phyloP scores from a whole-genome alignment of 1,140 invertebrate species.

The Eriosoma lanigerum region DNA sequence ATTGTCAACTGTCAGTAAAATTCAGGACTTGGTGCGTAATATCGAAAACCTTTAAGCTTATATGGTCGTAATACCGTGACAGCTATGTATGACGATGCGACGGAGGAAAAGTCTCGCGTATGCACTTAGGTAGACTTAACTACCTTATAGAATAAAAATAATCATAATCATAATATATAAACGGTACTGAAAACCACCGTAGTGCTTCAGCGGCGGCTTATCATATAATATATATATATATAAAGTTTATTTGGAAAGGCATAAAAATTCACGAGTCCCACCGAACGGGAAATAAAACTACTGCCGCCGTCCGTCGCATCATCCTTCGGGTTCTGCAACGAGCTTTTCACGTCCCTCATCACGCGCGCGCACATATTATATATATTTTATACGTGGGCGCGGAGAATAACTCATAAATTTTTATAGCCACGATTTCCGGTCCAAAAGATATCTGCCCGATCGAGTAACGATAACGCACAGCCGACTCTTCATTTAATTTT shows the following conservation, averaged over 20 bases:
- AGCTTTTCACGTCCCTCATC: neutral
- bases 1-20: too few species aligned
- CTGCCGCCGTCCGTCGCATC: neutral
- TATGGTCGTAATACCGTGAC: too few species aligned
- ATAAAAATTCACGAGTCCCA: conserved; percentile 42
- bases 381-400: neutral
- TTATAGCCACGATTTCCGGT: conserved; percentile 51
- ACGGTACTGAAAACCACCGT: neutral
- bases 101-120: too few species aligned
- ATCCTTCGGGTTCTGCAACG: neutral
- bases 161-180: too few species aligned
- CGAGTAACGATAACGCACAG: conserved; percentile 46
- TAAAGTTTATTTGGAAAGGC: neutral
- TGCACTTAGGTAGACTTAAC: too few species aligned
- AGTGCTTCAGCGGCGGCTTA: neutral
- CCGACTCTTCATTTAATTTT: conserved; percentile 48
- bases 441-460: conserved; percentile 50
- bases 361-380: neutral
- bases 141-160: too few species aligned
- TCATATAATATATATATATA: conserved; percentile 11
- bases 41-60: too few species aligned
- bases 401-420: conserved; percentile 49
- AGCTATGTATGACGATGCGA: too few species aligned
- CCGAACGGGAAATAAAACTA: conserved; percentile 37
- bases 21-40: too few species aligned